phyloP scores from a whole-genome alignment of 2,888 invertebrate species.

The Conops quadrifasciatus region DNA sequence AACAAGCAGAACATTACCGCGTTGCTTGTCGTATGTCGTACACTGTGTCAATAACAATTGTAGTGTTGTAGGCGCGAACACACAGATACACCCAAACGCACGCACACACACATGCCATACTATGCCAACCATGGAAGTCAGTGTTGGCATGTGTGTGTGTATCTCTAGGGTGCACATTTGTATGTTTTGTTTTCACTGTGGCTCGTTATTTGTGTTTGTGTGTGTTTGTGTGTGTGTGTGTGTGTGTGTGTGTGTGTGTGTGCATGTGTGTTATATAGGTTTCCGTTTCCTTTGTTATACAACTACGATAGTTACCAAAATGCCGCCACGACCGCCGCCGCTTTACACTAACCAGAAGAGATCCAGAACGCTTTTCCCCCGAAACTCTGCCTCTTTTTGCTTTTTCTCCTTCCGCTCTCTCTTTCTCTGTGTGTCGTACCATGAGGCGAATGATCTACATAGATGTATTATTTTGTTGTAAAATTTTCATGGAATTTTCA shows the following conservation, averaged over 20 bases:
- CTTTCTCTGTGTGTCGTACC: no score
- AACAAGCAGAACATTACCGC: conserved; percentile 7
- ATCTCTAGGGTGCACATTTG: not conserved
- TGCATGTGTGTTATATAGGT: conserved; percentile 34
- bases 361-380: no score
- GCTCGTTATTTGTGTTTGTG: conserved; percentile 13
- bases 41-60: conserved; percentile 30
- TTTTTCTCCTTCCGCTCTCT: conserved; percentile 3
- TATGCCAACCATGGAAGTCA: not conserved
- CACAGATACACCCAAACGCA: not conserved
- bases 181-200: no score
- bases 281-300: conserved; percentile 34
- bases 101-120: no score
- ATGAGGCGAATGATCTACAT: no score
- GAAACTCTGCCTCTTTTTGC: not conserved
- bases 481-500: no score
- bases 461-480: no score
- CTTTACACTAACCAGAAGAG: no score
- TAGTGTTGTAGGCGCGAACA: not conserved
- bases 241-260: conserved; percentile 24
- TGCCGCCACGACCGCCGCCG: no score
- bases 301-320: not conserved
- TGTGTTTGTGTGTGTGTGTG: not conserved
- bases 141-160: not conserved
- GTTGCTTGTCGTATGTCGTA: not conserved